Evolutionary conservation across 2,888 invertebrate genomes (phyloP), one percentile per base, ranked within the genome.

Genomic region (Agriopis marginaria): DNA sequence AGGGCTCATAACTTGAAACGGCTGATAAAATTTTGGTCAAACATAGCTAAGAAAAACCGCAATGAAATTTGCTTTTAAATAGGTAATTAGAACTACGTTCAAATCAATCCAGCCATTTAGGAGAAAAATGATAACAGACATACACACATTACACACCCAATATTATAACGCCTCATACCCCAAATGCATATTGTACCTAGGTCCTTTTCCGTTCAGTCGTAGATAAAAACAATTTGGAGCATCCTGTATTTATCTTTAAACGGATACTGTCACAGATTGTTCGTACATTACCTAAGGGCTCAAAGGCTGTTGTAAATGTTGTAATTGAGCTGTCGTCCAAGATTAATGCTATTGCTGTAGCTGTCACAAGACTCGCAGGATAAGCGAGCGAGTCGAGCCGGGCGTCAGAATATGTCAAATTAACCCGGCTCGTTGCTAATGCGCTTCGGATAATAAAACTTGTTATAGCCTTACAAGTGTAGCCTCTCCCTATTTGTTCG

Each of bases 321-420:
- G 85, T 91, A 91, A 92, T 92, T 91, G 91, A 91, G 89, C 90
- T 91, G 92, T 90, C 92, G 85, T 81, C 78, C 75, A 73, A 86
- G 89, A 92, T 92, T 88, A 89, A 90, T 90, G 87, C 81, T 81
- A 85, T 85, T 82, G 83, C 84, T 80, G 79, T 81, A 73, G 77
- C 74, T 78, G 80, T 78, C 79, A 77, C 76, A 77, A 78, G 77
- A 45, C 79, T 77, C 79, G 77, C 49, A 76, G 77, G 77, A 79
- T 82, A 79, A 68, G 64, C 68, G 60, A 32, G 61, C 44, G 51
- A 80, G 78, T 70, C 74, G 69, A 67, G 71, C 66, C 72, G 60
- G 71, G 66, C 79, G 77, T 77, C 77, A 74, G 78, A 79, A 77
- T 79, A 79, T 74, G 84, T 89, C 88, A 85, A 86, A 85, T 86